Conservation (phyloP, 2,113 vertebrate genomes). For the Diadophis punctatus region DNA sequence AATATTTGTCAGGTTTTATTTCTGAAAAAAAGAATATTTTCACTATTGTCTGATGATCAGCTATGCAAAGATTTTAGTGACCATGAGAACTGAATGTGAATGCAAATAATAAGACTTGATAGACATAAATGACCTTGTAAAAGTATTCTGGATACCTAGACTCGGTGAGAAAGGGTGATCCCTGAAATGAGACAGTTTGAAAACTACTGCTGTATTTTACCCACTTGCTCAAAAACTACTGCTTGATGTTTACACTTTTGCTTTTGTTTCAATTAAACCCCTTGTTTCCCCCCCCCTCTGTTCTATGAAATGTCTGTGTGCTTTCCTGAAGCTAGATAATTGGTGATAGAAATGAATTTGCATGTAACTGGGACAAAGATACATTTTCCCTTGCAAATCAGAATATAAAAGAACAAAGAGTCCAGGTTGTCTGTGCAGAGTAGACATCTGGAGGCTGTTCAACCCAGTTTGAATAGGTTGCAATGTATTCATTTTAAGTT, state of each 20-base stretch:
- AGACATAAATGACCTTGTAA: background rate
- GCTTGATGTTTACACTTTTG: background rate
- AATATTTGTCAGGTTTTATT: background rate
- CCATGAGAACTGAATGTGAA: too few species aligned
- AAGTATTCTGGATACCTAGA: background rate
- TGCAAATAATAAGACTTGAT: background rate
- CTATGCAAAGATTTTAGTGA: background rate
- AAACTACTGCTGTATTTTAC: background rate
- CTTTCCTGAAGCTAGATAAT: conserved; percentile 21
- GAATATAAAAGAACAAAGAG: conserved; percentile 52
- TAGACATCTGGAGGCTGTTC: conserved; percentile 48
- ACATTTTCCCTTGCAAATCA: conserved; percentile 32
- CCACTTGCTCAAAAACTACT: background rate
- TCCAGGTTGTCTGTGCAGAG: conserved; percentile 41
- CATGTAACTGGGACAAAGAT: conserved; percentile 6
- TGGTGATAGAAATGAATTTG: conserved; percentile 44
- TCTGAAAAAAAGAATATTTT: background rate
- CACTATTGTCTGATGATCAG: background rate
- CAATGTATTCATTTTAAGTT: background rate
- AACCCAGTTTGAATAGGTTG: background rate
- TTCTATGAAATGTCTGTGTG: conserved; percentile 23
- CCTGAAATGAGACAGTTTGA: background rate
- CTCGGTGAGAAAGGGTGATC: background rate
- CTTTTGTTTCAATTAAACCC: background rate
- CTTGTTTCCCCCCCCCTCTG: background rate